Evolutionary conservation across 2,797 vertebrate genomes (phyloP).

Genomic region (Sternotherus odoratus): DNA sequence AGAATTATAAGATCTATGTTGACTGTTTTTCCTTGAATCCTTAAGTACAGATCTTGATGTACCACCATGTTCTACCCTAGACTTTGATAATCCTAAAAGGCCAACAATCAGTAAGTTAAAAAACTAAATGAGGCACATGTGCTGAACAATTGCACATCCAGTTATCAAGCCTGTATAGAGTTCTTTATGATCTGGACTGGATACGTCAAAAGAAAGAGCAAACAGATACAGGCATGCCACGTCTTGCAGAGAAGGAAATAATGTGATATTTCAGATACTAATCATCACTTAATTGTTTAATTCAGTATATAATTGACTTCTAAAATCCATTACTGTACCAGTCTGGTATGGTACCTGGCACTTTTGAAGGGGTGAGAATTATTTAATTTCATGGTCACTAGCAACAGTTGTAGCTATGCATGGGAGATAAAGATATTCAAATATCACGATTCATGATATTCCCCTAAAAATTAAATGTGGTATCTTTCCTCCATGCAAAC

Average conservation of each 20-base stretch:
- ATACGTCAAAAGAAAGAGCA: not conserved
- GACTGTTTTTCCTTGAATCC: not conserved
- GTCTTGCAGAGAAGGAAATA: no score
- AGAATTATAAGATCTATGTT: not conserved
- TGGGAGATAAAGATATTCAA: not conserved
- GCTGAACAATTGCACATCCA: not conserved
- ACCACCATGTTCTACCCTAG: not conserved
- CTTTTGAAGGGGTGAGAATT: not conserved
- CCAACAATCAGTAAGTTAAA: not conserved
- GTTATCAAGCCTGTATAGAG: not conserved
- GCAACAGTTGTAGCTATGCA: not conserved
- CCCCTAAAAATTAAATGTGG: not conserved
- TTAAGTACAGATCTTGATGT: not conserved
- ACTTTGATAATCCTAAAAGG: not conserved
- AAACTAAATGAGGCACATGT: not conserved
- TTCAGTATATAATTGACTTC: accelerated
- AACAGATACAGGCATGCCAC: not conserved
- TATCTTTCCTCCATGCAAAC: not conserved
- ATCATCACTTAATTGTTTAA: not conserved
- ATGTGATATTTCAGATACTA: not conserved
- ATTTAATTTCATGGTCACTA: not conserved
- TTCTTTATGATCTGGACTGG: not conserved
- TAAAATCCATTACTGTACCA: not conserved
- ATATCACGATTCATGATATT: no score
- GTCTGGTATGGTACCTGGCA: not conserved